A percentile compares a stretch with the other conserved stretches of the same genome.
phyloP scores from a whole-genome alignment of 2,888 invertebrate species.

The Pyrgus malvae region DNA sequence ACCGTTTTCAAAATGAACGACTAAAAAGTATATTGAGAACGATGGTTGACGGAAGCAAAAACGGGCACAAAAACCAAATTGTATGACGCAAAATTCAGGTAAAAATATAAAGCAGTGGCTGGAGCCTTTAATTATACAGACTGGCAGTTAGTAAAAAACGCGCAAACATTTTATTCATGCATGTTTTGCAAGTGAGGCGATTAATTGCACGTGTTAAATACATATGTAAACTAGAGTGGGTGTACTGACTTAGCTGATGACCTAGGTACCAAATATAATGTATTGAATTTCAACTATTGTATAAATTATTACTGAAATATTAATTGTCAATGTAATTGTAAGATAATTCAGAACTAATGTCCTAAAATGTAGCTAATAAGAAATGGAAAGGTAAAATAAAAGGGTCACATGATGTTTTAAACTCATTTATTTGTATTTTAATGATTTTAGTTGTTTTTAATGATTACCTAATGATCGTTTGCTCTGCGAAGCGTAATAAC shows the following conservation, averaged over 20 bases:
- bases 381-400: too few relatives aligned
- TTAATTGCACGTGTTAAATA: conserved; percentile 6
- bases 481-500: too few relatives aligned
- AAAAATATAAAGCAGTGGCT: conserved; percentile 2
- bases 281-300: too few relatives aligned
- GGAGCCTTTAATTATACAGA: conserved; percentile 17
- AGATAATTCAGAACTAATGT: too few relatives aligned
- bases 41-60: background rate
- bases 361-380: too few relatives aligned
- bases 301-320: too few relatives aligned
- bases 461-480: too few relatives aligned
- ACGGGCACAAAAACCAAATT: background rate
- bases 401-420: too few relatives aligned
- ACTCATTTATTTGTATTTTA: too few relatives aligned
- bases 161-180: conserved; percentile 12
- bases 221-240: background rate
- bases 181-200: background rate
- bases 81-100: conserved; percentile 2
- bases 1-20: background rate
- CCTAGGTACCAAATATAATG: too few relatives aligned
- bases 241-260: background rate
- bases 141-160: conserved; percentile 14
- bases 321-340: too few relatives aligned
- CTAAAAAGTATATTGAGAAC: background rate
- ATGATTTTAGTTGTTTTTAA: too few relatives aligned